Evolutionary conservation across 2,888 invertebrate genomes (phyloP).

Genomic region (Nyleta sp.): DNA sequence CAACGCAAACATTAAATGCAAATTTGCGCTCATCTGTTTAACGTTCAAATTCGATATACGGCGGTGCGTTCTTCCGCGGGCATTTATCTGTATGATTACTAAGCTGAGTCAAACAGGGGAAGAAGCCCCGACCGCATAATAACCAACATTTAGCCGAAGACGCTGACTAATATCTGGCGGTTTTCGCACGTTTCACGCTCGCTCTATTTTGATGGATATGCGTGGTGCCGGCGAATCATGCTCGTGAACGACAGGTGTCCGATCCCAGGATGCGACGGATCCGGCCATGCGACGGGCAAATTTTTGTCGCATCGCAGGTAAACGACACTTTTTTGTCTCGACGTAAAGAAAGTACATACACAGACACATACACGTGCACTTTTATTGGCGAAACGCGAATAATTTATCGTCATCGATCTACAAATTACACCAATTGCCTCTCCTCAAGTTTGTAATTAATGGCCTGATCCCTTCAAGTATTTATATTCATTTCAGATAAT

Average conservation of each 20-base stretch:
- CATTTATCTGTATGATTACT: slow-evolving; percentile 52
- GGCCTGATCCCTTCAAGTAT: no score
- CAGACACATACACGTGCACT: no score
- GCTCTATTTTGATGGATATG: slow-evolving; percentile 75
- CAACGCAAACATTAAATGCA: slow-evolving; percentile 45
- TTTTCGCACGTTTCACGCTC: slow-evolving; percentile 82
- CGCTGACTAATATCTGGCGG: slow-evolving; percentile 82
- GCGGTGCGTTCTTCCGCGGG: slow-evolving; percentile 47
- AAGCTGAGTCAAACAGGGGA: slow-evolving; percentile 45
- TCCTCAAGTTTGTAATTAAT: no score
- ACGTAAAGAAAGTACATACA: not conserved
- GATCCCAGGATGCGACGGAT: slow-evolving; percentile 98
- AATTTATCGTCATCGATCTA: slow-evolving; percentile 14
- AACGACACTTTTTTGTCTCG: slow-evolving; percentile 68
- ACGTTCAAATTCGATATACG: slow-evolving; percentile 43
- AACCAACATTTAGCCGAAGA: slow-evolving; percentile 75
- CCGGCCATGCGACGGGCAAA: slow-evolving; percentile 99
- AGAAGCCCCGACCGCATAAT: slow-evolving; percentile 68
- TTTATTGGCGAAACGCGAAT: slow-evolving; percentile 1
- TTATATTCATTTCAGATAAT: no score
- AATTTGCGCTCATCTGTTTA: slow-evolving; percentile 45
- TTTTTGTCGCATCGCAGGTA: slow-evolving; percentile 99
- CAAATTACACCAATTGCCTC: not conserved
- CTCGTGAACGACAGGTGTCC: slow-evolving; percentile 88
- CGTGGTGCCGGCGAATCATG: slow-evolving; percentile 59